Evolutionary conservation across 2,797 vertebrate species (phyloP), one percentile per base, ranked within the genome.

Genomic region (Pseudopleuronectes americanus): DNA sequence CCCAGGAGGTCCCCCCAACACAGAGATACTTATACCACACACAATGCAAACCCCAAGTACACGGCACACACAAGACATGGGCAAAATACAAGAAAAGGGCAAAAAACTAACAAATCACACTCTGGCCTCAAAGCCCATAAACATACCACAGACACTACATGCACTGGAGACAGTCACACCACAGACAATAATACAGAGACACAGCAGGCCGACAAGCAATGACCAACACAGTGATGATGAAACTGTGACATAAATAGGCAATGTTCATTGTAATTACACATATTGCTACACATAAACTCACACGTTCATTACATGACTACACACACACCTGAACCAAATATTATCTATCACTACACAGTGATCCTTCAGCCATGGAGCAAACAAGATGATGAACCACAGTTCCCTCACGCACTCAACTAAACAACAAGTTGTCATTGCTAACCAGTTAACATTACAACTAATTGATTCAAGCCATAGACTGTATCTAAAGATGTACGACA

Each of bases 21-120:
- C 96, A 2, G 96, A 96, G 71, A 95, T 97, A 72, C 90, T 97
- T 43, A 95, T 97, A 89, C 82, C 90, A 19, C 90, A 89, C 17
- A 72, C 82, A 0, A 60, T 79, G 71, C 87, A 83, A 84, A 48
- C 68, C 19, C 55, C 61, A 24, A 68, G 70, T 12, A 60, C 72
- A 14, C 81, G 76, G 57, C 36, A 56, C 56, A 58, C 54, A 41
- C 58, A 76, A 13, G 81, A 87, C 48, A 48, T 0, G 10, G 36
- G 10, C 9, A 38, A 38, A 45, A 61, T 53, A 36, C 60, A 75
- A 13, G 81, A 87, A 52, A 47, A 0, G 13, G 68, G 56, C 68
- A 87, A 83, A 80, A 48, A 9, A 38, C 70, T 77, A 64, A 68
- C 51, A 19, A 74, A 65, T 41, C 60, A 57, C 57, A 76, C 56